Percentiles rank a stretch among this genome's conserved stretches.
These are phyloP conservation scores for Oedothorax gibbosus DNA, from an alignment of 1,140 invertebrate genomes.

Conservation along the genomic window DNA sequence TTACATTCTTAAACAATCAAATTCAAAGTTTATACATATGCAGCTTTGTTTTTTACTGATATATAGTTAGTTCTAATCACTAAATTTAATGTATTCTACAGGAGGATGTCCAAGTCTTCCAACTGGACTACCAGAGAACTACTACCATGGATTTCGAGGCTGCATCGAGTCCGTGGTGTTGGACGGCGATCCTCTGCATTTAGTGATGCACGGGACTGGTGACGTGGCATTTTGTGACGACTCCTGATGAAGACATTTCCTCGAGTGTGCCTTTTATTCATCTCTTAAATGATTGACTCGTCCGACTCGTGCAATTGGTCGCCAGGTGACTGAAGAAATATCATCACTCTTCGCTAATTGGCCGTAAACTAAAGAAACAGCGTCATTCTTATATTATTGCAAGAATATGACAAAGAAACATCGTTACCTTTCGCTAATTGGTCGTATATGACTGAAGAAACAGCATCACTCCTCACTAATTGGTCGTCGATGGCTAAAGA, in stretches of 20 bases:
- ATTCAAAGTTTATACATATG: too few species aligned
- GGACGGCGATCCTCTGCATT: conserved; percentile 67
- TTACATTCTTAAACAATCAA: too few species aligned
- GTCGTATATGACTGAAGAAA: too few species aligned
- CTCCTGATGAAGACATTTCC: conserved; percentile 40
- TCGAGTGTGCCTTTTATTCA: conserved; percentile 13
- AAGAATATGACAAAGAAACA: too few species aligned
- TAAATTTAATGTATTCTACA: conserved; percentile 22
- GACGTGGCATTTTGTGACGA: conserved; percentile 50
- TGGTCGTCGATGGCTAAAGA: too few species aligned
- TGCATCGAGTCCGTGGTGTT: conserved; percentile 75
- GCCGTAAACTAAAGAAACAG: background rate
- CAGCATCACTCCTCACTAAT: too few species aligned
- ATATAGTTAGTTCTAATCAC: background rate
- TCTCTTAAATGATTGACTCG: too few species aligned
- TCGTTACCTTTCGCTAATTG: too few species aligned
- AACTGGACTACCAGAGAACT: conserved; percentile 72
- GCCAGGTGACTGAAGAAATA: background rate
- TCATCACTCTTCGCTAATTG: background rate
- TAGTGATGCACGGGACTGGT: conserved; percentile 62
- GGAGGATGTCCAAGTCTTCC: conserved; percentile 72
- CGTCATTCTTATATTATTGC: too few species aligned
- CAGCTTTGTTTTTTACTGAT: background rate
- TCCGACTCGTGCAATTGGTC: background rate
- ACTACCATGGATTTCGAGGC: conserved; percentile 75